Evolutionary conservation across 2,797 vertebrate species (phyloP).

Genomic region (Liasis olivaceus): DNA sequence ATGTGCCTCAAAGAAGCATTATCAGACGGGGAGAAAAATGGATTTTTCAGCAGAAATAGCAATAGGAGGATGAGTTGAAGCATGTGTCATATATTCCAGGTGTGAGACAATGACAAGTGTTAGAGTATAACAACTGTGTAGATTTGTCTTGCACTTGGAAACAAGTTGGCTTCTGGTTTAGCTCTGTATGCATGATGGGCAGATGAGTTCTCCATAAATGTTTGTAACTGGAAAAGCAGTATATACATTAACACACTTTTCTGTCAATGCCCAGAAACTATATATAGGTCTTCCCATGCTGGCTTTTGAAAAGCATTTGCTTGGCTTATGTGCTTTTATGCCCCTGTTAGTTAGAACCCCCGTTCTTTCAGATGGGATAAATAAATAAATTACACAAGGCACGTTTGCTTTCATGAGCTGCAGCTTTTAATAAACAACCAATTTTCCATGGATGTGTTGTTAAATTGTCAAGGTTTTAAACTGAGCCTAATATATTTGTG

Average conservation of each 20-base stretch:
- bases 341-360: constrained; percentile 27
- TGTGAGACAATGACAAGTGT: background rate
- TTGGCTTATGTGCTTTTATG: background rate
- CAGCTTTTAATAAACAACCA: constrained; percentile 81
- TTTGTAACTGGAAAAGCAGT: background rate
- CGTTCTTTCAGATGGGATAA: constrained; percentile 48
- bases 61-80: background rate
- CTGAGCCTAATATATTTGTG: constrained; percentile 78
- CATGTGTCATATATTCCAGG: background rate
- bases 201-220: background rate
- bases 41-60: background rate
- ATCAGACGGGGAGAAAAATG: background rate
- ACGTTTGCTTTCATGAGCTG: constrained; percentile 80
- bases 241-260: background rate
- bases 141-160: background rate
- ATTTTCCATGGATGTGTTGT: constrained; percentile 76
- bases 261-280: background rate
- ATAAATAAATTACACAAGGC: constrained; percentile 72
- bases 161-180: background rate
- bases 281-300: background rate
- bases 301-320: background rate
- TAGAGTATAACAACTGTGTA: background rate
- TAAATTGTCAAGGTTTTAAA: constrained; percentile 81
- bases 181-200: background rate
- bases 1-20: background rate